A percentile compares a stretch with the other conserved stretches of the same genome.
Conservation (phyloP, 2,797 vertebrate genomes). For the Capromys pilorides region DNA sequence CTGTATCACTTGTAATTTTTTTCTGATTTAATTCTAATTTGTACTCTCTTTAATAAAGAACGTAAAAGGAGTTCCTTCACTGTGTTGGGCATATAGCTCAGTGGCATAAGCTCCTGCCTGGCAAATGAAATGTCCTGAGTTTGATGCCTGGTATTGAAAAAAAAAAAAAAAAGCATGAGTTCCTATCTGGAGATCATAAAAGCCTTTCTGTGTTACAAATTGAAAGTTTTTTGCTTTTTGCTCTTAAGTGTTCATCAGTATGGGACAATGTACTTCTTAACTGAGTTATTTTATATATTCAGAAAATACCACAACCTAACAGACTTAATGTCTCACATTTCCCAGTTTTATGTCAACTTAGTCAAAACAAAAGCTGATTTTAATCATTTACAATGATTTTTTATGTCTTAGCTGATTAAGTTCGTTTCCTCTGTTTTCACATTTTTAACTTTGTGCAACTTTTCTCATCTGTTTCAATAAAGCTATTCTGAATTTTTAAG, state of each 20-base stretch:
- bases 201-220: neutral
- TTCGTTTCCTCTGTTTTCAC: neutral
- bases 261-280: slow-evolving; percentile 5
- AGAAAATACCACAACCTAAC: neutral
- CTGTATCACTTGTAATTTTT: no score
- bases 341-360: neutral
- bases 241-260: neutral
- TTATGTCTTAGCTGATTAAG: slow-evolving; percentile 22
- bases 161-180: no score
- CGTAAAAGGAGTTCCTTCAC: no score
- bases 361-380: neutral
- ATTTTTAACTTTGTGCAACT: neutral
- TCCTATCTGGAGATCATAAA: neutral
- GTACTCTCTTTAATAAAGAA: no score
- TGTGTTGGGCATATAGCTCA: no score
- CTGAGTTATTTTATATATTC: neutral
- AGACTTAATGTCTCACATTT: neutral
- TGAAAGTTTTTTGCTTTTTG: neutral
- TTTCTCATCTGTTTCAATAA: neutral
- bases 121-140: no score
- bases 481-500: neutral
- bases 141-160: no score
- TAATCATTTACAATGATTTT: neutral
- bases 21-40: no score
- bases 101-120: no score